A percentile compares a stretch with the other conserved stretches of the same genome.
Evolutionary conservation across 2,113 vertebrate genomes (phyloP).

Genomic region (Ifrita kowaldi): DNA sequence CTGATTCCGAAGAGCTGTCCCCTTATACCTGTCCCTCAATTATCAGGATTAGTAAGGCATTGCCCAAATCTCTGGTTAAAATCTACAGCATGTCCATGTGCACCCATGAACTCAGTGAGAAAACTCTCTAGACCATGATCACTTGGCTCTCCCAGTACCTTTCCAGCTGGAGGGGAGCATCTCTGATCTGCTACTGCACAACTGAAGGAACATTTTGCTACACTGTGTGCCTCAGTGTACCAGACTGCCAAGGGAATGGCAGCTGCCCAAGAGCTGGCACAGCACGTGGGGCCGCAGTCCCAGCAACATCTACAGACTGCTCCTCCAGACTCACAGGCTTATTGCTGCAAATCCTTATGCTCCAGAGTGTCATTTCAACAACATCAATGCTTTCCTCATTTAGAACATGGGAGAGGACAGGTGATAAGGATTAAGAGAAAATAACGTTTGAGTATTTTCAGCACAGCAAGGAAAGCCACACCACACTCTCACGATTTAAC

Average conservation of each 20-base stretch:
- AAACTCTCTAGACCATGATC: background rate
- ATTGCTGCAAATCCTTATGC: background rate
- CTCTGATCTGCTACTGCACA: background rate
- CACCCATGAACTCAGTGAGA: background rate
- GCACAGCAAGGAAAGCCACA: constrained; percentile 51
- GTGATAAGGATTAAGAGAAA: constrained; percentile 63
- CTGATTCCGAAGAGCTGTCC: background rate
- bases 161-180: background rate
- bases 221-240: background rate
- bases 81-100: background rate
- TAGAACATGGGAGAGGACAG: constrained; percentile 30
- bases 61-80: background rate
- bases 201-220: background rate
- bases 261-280: background rate
- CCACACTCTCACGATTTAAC: constrained; percentile 16
- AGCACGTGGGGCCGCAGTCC: background rate
- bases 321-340: background rate
- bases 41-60: background rate
- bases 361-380: background rate
- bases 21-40: background rate
- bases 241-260: background rate
- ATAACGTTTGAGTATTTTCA: constrained; percentile 53
- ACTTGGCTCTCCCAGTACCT: background rate
- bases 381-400: background rate
- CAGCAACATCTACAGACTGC: background rate